Percentiles rank a stretch among this genome's conserved stretches.
phyloP scores from a whole-genome alignment of 2,888 invertebrate species.

The Halocaridina rubra region DNA sequence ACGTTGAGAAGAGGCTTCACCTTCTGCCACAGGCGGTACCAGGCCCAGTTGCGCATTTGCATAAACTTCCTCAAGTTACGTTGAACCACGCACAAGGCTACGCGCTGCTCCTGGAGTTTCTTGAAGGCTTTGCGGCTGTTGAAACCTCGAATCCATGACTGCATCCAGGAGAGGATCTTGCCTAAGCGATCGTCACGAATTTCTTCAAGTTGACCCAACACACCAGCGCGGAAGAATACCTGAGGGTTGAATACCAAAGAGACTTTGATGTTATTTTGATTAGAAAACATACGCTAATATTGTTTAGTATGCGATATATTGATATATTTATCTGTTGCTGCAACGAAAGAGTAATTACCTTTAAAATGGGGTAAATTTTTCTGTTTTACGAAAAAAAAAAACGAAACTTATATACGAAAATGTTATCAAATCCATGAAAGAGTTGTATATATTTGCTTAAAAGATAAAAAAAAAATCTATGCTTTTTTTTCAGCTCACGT shows the following conservation, averaged over 20 bases:
- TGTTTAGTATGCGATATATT: neutral
- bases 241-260: constrained; percentile 67
- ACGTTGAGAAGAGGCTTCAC: constrained; percentile 99
- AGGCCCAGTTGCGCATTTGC: constrained; percentile 98
- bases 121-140: constrained; percentile 92
- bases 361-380: no score
- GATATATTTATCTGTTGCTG: no score
- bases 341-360: no score
- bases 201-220: constrained; percentile 99
- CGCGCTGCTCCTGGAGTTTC: constrained; percentile 96
- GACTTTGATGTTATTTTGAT: neutral
- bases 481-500: no score
- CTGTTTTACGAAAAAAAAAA: no score
- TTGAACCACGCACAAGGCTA: constrained; percentile 97
- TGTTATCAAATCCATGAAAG: no score
- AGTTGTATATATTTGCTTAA: no score
- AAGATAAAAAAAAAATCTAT: no score
- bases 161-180: constrained; percentile 98
- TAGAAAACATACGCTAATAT: neutral
- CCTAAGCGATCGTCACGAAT: constrained; percentile 98
- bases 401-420: no score
- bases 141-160: constrained; percentile 94
- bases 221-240: constrained; percentile 99
- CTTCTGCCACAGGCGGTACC: constrained; percentile 99
- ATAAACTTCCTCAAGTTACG: constrained; percentile 99